Evolutionary conservation across 2,888 invertebrate genomes (phyloP).

Genomic region (Corythucha ciliata): DNA sequence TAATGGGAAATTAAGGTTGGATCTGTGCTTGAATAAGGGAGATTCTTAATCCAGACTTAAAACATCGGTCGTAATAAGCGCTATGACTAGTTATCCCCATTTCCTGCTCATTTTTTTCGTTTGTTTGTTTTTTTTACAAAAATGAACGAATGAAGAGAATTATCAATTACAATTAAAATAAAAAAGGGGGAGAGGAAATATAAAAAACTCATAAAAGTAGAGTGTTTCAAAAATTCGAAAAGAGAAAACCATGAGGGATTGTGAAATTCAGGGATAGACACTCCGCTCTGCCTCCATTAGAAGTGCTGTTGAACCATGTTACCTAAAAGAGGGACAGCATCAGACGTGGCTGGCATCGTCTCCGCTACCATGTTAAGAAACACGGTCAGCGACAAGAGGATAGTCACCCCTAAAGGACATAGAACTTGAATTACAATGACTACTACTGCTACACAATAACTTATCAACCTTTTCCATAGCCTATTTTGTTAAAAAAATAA

Average conservation of each 20-base stretch:
- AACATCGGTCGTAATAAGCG: no score
- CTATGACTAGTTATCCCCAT: no score
- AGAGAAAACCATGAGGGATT: no score
- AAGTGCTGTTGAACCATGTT: constrained; percentile 27
- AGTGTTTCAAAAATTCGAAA: constrained; percentile 8
- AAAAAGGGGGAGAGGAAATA: not conserved
- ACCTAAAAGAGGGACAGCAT: constrained; percentile 42
- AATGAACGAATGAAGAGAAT: not conserved
- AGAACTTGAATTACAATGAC: no score
- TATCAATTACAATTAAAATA: constrained; percentile 2
- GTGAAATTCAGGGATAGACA: constrained; percentile 20
- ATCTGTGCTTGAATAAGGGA: no score
- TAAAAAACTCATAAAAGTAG: not conserved
- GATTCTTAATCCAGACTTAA: no score
- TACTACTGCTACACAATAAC: constrained; percentile 11
- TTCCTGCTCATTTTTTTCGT: no score
- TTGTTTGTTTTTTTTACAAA: no score
- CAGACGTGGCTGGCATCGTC: constrained; percentile 96
- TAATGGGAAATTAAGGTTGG: no score
- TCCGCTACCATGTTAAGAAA: constrained; percentile 98
- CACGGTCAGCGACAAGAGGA: constrained; percentile 93
- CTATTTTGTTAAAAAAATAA: constrained; percentile 2
- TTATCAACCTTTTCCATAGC: not conserved
- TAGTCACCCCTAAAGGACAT: constrained; percentile 77
- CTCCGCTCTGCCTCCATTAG: constrained; percentile 35